Evolutionary conservation across 1,140 invertebrate genomes (phyloP).

Genomic region (Scaptodrosophila lebanonensis): DNA sequence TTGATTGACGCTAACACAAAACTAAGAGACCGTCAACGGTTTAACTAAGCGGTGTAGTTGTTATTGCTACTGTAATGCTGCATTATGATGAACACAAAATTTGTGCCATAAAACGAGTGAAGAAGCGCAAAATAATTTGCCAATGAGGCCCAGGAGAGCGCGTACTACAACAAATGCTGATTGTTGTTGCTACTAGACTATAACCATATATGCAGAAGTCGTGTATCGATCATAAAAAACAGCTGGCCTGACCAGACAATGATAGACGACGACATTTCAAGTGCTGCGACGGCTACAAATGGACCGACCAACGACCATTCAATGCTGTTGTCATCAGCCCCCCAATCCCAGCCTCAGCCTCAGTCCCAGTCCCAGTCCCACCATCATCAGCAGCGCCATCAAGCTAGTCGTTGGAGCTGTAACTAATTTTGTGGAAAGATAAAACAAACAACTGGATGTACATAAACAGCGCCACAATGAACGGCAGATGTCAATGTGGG

Average conservation of each 20-base stretch:
- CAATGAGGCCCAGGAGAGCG: constrained; percentile 69
- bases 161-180: constrained; percentile 38
- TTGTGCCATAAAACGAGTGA: constrained; percentile 45
- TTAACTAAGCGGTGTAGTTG: constrained; percentile 23
- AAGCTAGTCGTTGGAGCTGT: constrained; percentile 48
- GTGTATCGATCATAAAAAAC: constrained; percentile 47
- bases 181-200: constrained; percentile 53
- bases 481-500: too few relatives aligned
- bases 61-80: constrained; percentile 28
- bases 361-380: too few relatives aligned
- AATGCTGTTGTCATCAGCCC: constrained; percentile 9
- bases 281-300: constrained; percentile 15
- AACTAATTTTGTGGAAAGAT: constrained; percentile 65
- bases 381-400: too few relatives aligned
- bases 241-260: too few relatives aligned
- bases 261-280: constrained; percentile 34
- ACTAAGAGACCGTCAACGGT: constrained; percentile 4
- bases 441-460: constrained; percentile 33
- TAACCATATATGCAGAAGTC: constrained; percentile 57
- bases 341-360: too few relatives aligned
- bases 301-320: constrained; percentile 8
- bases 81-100: constrained; percentile 26
- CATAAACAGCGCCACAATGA: neutral
- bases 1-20: constrained; percentile 25
- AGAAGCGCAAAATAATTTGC: constrained; percentile 66